Evolutionary conservation across 2,113 vertebrate genomes (phyloP).

Genomic region (Mohoua ochrocephala): DNA sequence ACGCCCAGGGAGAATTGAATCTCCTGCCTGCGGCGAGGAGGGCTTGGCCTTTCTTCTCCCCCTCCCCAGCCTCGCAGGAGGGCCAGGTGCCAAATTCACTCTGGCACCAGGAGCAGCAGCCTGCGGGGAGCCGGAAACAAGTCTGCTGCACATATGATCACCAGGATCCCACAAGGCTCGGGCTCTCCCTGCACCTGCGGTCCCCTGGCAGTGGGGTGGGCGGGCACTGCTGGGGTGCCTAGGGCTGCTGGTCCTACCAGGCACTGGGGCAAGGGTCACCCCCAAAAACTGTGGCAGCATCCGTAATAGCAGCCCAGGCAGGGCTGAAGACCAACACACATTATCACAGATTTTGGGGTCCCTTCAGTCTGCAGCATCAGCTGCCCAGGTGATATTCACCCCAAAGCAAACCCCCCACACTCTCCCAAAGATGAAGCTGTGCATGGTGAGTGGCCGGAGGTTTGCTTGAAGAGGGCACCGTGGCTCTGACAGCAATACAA

Average conservation of each 20-base stretch:
- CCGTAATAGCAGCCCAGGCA: background rate
- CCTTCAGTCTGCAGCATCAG: background rate
- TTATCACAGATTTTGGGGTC: background rate
- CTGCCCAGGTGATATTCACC: background rate
- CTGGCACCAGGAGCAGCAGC: background rate
- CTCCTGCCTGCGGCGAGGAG: background rate
- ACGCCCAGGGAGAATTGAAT: background rate
- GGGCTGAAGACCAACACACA: rapidly evolving
- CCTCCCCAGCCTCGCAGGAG: background rate
- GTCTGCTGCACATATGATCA: background rate
- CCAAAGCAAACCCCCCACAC: rapidly evolving
- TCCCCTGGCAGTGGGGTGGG: rapidly evolving
- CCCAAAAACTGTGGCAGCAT: background rate
- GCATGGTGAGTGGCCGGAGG: background rate
- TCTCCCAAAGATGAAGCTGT: background rate
- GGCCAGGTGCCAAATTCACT: constrained; percentile 49
- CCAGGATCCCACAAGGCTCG: background rate
- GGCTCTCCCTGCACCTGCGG: background rate
- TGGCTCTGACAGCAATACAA: background rate
- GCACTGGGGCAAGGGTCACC: background rate
- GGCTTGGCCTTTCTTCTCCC: constrained; percentile 6
- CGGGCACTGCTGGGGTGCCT: background rate
- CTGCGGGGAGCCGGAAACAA: background rate
- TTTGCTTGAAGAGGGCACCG: background rate
- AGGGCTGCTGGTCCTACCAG: background rate